Conservation (phyloP, 53 echinoderm and acorn worm genomes). For the Echinometra lucunter region DNA sequence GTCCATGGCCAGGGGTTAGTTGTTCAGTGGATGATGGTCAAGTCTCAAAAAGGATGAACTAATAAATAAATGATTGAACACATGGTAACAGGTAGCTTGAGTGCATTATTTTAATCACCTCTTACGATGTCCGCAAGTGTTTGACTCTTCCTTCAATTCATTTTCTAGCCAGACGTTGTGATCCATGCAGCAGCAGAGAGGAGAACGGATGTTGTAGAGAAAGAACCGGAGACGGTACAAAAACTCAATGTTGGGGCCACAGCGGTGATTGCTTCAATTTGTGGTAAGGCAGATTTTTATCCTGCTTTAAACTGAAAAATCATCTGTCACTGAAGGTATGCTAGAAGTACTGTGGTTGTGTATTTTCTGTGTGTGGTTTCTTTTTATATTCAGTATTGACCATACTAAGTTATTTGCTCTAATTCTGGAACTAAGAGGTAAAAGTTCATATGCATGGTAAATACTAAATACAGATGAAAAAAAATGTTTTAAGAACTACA, state of each 20-base stretch:
- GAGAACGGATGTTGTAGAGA: slow-evolving; percentile 85
- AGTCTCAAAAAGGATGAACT: neutral
- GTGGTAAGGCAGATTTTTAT: slow-evolving; percentile 76
- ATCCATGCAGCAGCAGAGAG: slow-evolving; percentile 90
- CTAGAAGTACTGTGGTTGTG: neutral
- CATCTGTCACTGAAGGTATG: too few relatives aligned
- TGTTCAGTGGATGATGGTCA: too few relatives aligned
- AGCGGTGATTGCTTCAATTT: slow-evolving; percentile 73
- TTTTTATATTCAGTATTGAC: neutral
- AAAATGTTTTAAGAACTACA: too few relatives aligned
- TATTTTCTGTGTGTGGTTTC: neutral
- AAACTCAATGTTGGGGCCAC: slow-evolving; percentile 85
- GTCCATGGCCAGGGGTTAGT: too few relatives aligned
- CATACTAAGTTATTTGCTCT: neutral
- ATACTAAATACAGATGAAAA: too few relatives aligned
- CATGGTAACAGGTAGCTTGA: too few relatives aligned
- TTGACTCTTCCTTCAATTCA: neutral
- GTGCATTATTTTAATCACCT: neutral
- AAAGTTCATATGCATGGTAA: neutral
- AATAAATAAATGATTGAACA: neutral
- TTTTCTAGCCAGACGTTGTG: slow-evolving; percentile 79
- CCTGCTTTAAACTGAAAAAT: too few relatives aligned
- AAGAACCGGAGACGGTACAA: slow-evolving; percentile 73
- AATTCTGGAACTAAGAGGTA: neutral
- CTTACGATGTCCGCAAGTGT: neutral